These are phyloP conservation scores for Lysandra coridon DNA, from an alignment of 2,888 invertebrate species.

Conservation along the genomic window DNA sequence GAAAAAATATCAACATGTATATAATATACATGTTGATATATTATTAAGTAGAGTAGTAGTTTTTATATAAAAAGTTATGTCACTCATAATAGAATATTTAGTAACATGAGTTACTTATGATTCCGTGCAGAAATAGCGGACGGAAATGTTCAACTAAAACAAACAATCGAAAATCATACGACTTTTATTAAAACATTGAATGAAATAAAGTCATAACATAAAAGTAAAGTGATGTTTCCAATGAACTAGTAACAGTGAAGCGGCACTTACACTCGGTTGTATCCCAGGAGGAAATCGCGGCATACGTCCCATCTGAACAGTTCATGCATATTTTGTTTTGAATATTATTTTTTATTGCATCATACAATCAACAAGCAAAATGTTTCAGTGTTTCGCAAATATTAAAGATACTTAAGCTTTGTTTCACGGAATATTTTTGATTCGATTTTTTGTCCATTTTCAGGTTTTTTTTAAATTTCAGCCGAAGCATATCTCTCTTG, in stretches of 20 bases:
- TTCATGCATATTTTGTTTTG: conserved; percentile 31
- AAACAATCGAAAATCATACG: not conserved
- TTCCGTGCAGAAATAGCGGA: not conserved
- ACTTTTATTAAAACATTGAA: conserved; percentile 23
- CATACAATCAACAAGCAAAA: conserved; percentile 30
- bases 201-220: conserved; percentile 29
- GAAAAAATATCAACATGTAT: not conserved
- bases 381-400: conserved; percentile 23
- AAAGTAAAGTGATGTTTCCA: conserved; percentile 26
- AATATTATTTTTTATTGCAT: conserved; percentile 31
- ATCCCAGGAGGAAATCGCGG: conserved; percentile 28
- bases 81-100: not conserved
- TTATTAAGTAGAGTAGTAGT: too few species aligned
- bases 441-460: not conserved
- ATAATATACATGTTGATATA: too few species aligned
- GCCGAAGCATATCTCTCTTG: not conserved
- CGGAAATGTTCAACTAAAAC: not conserved
- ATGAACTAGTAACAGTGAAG: conserved; percentile 29
- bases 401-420: conserved; percentile 11
- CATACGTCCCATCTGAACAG: conserved; percentile 30
- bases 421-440: not conserved
- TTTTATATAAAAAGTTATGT: not conserved
- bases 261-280: conserved; percentile 23
- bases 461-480: not conserved
- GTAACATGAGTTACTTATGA: not conserved